phyloP scores from a whole-genome alignment of 2,113 vertebrate species.

The Haplochromis vanheusdeni region DNA sequence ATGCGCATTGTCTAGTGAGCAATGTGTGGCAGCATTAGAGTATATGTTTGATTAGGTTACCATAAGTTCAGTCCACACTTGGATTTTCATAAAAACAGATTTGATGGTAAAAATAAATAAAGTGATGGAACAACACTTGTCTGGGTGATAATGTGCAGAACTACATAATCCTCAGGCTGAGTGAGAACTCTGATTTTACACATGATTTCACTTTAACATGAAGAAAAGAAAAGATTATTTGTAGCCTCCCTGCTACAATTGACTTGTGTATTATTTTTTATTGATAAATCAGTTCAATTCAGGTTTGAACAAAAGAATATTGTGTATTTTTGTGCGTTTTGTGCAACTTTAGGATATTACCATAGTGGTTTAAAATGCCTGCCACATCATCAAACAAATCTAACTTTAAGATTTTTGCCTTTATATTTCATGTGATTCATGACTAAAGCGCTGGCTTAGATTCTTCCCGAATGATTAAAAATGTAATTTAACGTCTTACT shows the following conservation, averaged over 20 bases:
- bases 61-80: neutral
- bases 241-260: neutral
- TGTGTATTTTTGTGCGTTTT: neutral
- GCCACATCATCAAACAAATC: neutral
- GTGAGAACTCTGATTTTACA: neutral
- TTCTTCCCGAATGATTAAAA: neutral
- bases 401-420: neutral
- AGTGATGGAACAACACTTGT: neutral
- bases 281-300: neutral
- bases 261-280: neutral
- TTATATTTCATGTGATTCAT: neutral
- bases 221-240: neutral
- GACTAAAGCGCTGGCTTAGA: fast-evolving
- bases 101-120: neutral
- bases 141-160: neutral
- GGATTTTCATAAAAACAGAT: neutral
- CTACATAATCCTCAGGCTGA: neutral
- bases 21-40: neutral
- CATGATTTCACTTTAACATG: neutral
- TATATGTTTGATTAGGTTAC: neutral
- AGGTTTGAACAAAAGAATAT: fast-evolving
- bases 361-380: neutral
- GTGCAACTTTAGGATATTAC: neutral
- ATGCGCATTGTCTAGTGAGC: neutral
- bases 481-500: neutral